These are phyloP conservation scores for Volucella inflata DNA, from an alignment of 2,888 invertebrate genomes.

Conservation along the genomic window DNA sequence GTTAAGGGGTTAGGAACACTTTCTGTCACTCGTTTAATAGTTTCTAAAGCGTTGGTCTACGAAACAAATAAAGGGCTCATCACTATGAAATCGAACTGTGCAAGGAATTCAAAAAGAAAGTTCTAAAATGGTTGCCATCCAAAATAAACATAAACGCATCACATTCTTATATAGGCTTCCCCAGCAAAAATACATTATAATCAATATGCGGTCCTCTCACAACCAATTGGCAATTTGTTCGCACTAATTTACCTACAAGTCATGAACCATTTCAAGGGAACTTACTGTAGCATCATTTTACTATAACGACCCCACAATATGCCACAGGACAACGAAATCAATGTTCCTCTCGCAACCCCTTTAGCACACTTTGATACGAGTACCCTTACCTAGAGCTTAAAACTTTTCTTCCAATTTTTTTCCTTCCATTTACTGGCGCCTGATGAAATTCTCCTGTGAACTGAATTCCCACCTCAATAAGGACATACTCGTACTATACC, in stretches of 20 bases:
- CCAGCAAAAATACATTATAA: background rate
- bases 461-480: conserved; percentile 59
- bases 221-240: conserved; percentile 30
- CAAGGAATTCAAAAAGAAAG: no score
- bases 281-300: conserved; percentile 40
- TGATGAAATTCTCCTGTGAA: conserved; percentile 40
- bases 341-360: background rate
- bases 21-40: no score
- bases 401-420: conserved; percentile 56
- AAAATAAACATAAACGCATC: no score
- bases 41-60: no score
- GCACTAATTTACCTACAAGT: background rate
- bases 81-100: no score
- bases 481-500: conserved; percentile 41
- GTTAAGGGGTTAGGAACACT: no score
- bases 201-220: background rate
- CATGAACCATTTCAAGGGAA: conserved; percentile 42
- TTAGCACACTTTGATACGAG: background rate
- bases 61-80: no score
- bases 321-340: conserved; percentile 41
- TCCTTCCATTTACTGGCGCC: conserved; percentile 17
- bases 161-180: no score
- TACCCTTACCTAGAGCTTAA: conserved; percentile 45
- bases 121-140: no score
- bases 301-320: conserved; percentile 47